Evolutionary conservation across 2,113 vertebrate species (phyloP).

Genomic region (Corythoichthys haematopterus): DNA sequence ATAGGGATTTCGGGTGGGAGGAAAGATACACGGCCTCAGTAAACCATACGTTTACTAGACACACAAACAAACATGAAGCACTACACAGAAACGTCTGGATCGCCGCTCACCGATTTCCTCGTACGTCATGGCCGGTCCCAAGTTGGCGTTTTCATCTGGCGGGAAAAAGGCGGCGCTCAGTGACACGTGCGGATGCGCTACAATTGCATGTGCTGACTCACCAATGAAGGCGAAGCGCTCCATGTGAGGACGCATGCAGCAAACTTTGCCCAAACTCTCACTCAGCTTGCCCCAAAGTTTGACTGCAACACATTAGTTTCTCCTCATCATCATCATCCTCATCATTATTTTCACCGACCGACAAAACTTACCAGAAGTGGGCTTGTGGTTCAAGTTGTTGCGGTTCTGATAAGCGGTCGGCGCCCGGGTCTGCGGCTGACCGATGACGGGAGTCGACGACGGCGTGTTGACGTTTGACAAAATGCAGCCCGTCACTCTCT

Average conservation of each 20-base stretch:
- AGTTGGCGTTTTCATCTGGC: slow-evolving; percentile 93
- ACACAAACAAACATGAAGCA: slow-evolving; percentile 22
- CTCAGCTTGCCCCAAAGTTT: slow-evolving; percentile 92
- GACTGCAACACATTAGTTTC: slow-evolving; percentile 65
- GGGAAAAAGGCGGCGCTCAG: slow-evolving; percentile 5
- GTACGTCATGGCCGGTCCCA: slow-evolving; percentile 90
- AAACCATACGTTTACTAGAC: slow-evolving; percentile 42
- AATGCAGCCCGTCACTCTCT: slow-evolving; percentile 98
- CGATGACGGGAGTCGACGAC: slow-evolving; percentile 89
- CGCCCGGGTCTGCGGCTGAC: slow-evolving; percentile 87
- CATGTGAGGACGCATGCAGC: slow-evolving; percentile 89
- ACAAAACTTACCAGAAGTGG: slow-evolving; percentile 77
- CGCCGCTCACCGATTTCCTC: slow-evolving; percentile 93
- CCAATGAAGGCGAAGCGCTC: slow-evolving; percentile 97
- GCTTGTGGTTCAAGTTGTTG: slow-evolving; percentile 78
- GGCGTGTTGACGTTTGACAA: slow-evolving; percentile 97
- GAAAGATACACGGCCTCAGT: slow-evolving; percentile 44
- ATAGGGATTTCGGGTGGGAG: slow-evolving; percentile 29
- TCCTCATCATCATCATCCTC: neutral
- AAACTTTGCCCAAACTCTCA: slow-evolving; percentile 89
- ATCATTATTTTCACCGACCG: neutral
- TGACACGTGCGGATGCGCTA: neutral
- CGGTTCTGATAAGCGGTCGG: slow-evolving; percentile 87
- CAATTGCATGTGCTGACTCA: slow-evolving; percentile 45
- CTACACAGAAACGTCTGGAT: neutral